Conservation (phyloP, 37 sponge, comb jelly and placozoan species). For the Oopsacas minuta region DNA sequence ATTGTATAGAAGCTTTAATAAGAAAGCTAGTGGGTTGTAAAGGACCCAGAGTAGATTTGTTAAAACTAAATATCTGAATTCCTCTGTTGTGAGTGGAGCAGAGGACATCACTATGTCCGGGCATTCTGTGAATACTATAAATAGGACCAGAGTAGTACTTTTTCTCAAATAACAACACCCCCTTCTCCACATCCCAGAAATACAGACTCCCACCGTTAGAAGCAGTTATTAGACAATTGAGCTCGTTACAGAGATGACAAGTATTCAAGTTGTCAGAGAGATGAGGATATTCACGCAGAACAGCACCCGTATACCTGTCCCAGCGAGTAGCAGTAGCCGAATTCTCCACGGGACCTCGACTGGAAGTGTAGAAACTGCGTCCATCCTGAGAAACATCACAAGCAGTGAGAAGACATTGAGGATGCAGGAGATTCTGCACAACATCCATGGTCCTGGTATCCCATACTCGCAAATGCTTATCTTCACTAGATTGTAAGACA, state of each 20-base stretch:
- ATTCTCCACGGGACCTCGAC: neutral
- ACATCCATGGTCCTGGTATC: constrained; percentile 31
- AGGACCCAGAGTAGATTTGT: no score
- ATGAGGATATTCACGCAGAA: neutral
- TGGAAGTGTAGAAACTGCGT: neutral
- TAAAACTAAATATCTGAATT: neutral
- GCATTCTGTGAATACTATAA: neutral
- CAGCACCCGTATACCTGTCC: neutral
- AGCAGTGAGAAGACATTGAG: neutral
- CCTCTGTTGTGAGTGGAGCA: constrained; percentile 2
- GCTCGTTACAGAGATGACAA: neutral
- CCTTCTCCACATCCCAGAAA: neutral
- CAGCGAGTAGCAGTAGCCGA: neutral
- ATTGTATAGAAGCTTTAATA: no score
- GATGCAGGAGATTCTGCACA: constrained; percentile 28
- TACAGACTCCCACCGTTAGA: neutral
- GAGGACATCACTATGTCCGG: neutral
- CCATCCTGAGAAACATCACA: constrained; percentile 13
- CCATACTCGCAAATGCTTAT: constrained; percentile 49
- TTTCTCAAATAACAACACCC: neutral
- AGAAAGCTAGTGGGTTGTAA: no score
- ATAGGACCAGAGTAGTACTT: neutral
- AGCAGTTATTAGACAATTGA: constrained; percentile 16
- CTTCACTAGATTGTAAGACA: constrained; percentile 53
- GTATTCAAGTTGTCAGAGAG: neutral